These are phyloP conservation scores for Macquaria australasica DNA, from an alignment of 2,113 vertebrate genomes.

Conservation along the genomic window DNA sequence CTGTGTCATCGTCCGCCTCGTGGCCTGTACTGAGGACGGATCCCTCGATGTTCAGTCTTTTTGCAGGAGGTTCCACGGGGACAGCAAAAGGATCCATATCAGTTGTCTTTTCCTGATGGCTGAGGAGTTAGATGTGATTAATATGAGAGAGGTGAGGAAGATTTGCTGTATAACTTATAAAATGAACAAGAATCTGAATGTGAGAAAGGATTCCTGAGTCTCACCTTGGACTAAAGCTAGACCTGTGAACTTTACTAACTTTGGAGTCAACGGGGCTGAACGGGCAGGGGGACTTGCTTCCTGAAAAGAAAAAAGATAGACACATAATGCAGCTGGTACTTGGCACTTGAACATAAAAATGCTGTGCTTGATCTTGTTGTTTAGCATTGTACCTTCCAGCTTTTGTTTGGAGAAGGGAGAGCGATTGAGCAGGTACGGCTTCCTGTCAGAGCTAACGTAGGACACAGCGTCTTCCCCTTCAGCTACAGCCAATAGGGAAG, in stretches of 20 bases:
- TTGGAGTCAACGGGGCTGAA: slow-evolving; percentile 61
- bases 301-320: slow-evolving; percentile 48
- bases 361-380: background rate
- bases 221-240: slow-evolving; percentile 71
- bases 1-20: slow-evolving; percentile 66
- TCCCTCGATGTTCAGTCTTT: slow-evolving; percentile 1
- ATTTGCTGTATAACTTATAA: background rate
- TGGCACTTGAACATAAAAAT: background rate
- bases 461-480: slow-evolving; percentile 88
- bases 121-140: slow-evolving; percentile 36
- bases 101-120: slow-evolving; percentile 59
- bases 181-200: background rate
- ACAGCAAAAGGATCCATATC: slow-evolving; percentile 35
- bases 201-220: slow-evolving; percentile 5
- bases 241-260: slow-evolving; percentile 54
- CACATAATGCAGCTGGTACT: background rate
- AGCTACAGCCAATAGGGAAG: slow-evolving; percentile 86
- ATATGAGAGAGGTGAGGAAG: background rate
- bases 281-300: slow-evolving; percentile 60
- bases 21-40: slow-evolving; percentile 18
- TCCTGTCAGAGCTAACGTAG: slow-evolving; percentile 82
- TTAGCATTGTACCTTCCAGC: slow-evolving; percentile 80
- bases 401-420: slow-evolving; percentile 82
- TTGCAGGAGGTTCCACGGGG: slow-evolving; percentile 48
- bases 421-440: slow-evolving; percentile 54